Base-by-base conservation (phyloP, 2,797 vertebrate species). In the Oryzias sinensis region DNA sequence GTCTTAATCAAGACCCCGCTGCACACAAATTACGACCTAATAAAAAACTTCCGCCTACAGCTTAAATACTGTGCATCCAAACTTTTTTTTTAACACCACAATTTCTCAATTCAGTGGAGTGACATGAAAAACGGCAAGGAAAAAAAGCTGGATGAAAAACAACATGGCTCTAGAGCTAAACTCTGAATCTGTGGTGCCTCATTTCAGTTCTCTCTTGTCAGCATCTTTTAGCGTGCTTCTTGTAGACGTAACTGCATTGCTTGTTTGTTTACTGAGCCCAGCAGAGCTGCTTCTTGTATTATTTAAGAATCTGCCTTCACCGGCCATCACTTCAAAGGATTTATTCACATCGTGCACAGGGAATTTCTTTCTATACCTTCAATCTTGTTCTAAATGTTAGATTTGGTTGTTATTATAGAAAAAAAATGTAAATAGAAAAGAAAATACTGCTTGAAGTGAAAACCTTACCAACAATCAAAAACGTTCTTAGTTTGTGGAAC, bases 51-150 rank as follows among this genome's bases (percentile, higher is more conserved):
- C 40, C 25, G 46, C 43, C 37, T 49, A 60, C 66, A 49, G 15
- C 50, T 59, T 63, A 86, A 78, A 81, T 67, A 77, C 37, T 17
- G 43, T 16, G 20, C 29, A 65, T 55, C 52, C 64, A 64, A 79
- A 83, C 59, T 74, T 76, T 60, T 37, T 20, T 54, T 82, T 74
- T 62, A 50, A 58, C 61, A 52, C 49, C 33, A 44, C 46, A 52
- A 76, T 70, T 76, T 58, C 61, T 79, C 49, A 63, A 74, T 70
- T 70, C 56, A 68, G 57, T 11, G 2, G 57, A 70, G 60, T 52
- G 71, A 62, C 71, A 55, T 45, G 24, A 68, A 54, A 67, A 62
- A 45, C 27, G n/a, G 59, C 59, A 37, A 14, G 11, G 42, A 70
- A 43, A 14, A 48, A 42, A 67, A 56, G 57, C 15, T 54, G 62